Conservation (phyloP, 2,888 invertebrate genomes). For the Thumatha senex region DNA sequence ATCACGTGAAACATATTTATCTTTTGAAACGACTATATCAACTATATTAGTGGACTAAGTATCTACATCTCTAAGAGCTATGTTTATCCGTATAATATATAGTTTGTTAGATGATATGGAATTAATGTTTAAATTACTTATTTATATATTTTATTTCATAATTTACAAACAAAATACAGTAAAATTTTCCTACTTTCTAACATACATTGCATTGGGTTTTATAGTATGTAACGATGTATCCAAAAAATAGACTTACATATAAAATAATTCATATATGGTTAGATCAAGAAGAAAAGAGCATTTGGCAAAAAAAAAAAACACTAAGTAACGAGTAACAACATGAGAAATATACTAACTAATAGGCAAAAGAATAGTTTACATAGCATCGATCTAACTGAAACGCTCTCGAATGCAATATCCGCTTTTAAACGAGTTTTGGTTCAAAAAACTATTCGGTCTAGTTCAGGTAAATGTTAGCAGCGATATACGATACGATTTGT, state of each 20-base stretch:
- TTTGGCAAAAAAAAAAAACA: background rate
- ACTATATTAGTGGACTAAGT: no score
- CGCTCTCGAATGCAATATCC: conserved; percentile 81
- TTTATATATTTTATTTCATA: no score
- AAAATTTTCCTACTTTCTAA: no score
- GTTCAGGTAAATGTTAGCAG: conserved; percentile 56
- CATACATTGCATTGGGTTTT: no score
- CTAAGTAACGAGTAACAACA: conserved; percentile 10
- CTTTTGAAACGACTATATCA: conserved; percentile 49
- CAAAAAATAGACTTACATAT: no score
- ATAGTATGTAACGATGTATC: no score
- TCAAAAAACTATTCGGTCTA: conserved; percentile 77
- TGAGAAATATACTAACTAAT: conserved; percentile 42
- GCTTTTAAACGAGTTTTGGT: conserved; percentile 81
- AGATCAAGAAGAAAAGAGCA: background rate
- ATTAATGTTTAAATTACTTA: no score
- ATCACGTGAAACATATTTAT: conserved; percentile 59
- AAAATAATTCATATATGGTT: no score
- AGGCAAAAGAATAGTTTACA: conserved; percentile 67
- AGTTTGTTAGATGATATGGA: no score
- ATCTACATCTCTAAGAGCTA: no score
- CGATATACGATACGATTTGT: conserved; percentile 43
- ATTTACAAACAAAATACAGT: no score
- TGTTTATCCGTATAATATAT: no score
- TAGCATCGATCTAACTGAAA: conserved; percentile 68